phyloP scores from a whole-genome alignment of 2,888 invertebrate genomes.

The Volucella bombylans region DNA sequence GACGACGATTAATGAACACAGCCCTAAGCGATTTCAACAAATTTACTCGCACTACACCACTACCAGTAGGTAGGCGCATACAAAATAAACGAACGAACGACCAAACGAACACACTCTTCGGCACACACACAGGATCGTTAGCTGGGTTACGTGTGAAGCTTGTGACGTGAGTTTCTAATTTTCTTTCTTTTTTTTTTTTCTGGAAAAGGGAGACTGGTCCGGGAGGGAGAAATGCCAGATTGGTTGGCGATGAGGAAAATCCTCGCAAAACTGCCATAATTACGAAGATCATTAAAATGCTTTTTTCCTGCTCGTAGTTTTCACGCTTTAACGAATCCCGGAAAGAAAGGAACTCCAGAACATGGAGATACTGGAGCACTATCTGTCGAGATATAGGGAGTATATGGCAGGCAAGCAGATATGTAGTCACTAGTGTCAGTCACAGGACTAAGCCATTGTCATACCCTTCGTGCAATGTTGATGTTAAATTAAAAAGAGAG shows the following conservation, averaged over 20 bases:
- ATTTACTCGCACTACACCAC: conserved; percentile 22
- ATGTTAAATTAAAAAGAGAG: conserved; percentile 13
- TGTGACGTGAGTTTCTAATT: conserved; percentile 18
- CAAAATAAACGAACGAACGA: background rate
- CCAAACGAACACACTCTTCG: background rate
- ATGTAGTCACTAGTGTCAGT: background rate
- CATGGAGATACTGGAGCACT: conserved; percentile 27
- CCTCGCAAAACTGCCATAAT: conserved; percentile 69
- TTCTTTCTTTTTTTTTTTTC: conserved; percentile 3
- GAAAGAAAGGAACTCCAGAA: conserved; percentile 24
- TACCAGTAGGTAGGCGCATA: conserved; percentile 10
- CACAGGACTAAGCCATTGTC: conserved; percentile 27
- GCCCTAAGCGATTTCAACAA: conserved; percentile 63
- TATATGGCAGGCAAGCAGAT: background rate
- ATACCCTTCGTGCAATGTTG: conserved; percentile 40
- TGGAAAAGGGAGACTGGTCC: background rate
- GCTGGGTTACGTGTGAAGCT: conserved; percentile 43
- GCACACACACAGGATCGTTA: conserved; percentile 28
- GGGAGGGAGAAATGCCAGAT: conserved; percentile 17
- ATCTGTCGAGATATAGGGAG: conserved; percentile 22
- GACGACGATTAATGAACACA: conserved; percentile 71
- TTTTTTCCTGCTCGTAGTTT: conserved; percentile 46
- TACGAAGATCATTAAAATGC: conserved; percentile 73
- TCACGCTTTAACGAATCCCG: conserved; percentile 53
- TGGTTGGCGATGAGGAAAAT: conserved; percentile 68